Conservation (phyloP, 2,797 vertebrate species). For the Australoheros facetus region DNA sequence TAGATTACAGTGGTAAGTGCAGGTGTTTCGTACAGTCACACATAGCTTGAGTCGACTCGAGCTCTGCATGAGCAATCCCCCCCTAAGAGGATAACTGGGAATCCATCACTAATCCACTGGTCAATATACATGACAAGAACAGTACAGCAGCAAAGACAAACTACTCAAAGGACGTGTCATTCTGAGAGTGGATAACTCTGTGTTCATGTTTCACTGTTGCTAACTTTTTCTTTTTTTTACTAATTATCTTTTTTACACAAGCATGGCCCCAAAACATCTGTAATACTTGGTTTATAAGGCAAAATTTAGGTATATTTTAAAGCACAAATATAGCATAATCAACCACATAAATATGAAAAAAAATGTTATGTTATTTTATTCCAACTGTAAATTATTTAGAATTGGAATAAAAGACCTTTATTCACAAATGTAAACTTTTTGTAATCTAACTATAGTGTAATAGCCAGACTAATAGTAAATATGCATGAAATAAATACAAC, state of each 20-base stretch:
- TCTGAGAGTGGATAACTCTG: constrained; percentile 18
- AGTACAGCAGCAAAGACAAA: constrained; percentile 60
- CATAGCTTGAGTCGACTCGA: constrained; percentile 50
- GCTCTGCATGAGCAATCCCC: constrained; percentile 67
- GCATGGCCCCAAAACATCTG: not conserved
- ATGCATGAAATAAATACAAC: too few species aligned
- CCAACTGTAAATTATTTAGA: too few species aligned
- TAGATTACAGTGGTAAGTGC: constrained; percentile 75
- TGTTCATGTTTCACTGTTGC: constrained; percentile 6
- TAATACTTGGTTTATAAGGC: not conserved
- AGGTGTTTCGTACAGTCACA: constrained; percentile 45
- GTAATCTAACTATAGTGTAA: too few species aligned
- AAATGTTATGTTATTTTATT: too few species aligned
- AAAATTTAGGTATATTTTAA: too few species aligned
- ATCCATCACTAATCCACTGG: constrained; percentile 72
- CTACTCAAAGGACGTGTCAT: constrained; percentile 64
- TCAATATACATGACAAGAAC: constrained; percentile 71
- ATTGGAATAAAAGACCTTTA: too few species aligned
- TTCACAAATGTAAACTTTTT: too few species aligned
- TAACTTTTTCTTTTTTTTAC: accelerated
- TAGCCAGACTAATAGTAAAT: too few species aligned
- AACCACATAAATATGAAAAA: too few species aligned
- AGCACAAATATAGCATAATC: too few species aligned
- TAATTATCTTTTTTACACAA: not conserved
- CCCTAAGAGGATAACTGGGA: constrained; percentile 75